These are phyloP conservation scores for Sebastes fasciatus DNA, from an alignment of 2,113 vertebrate genomes.

Conservation along the genomic window DNA sequence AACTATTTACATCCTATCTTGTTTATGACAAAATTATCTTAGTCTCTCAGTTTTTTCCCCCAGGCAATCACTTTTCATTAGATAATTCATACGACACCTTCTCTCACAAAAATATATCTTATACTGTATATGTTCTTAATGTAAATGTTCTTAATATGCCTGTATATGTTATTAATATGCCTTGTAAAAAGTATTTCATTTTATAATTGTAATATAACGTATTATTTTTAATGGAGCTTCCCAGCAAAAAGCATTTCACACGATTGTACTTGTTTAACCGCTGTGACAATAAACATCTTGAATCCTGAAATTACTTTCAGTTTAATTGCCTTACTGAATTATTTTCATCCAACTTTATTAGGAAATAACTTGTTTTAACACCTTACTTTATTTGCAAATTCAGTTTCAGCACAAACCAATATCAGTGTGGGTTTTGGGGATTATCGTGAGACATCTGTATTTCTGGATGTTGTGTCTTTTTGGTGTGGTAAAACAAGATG, in stretches of 20 bases:
- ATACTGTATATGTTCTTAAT: too few relatives aligned
- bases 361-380: not conserved
- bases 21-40: not conserved
- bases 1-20: not conserved
- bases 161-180: too few relatives aligned
- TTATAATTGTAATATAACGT: too few relatives aligned
- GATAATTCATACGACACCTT: too few relatives aligned
- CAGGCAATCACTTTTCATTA: too few relatives aligned
- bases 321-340: not conserved
- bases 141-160: too few relatives aligned
- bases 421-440: not conserved
- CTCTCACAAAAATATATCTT: too few relatives aligned
- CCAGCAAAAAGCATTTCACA: too few relatives aligned
- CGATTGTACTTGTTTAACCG: too few relatives aligned
- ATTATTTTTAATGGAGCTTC: too few relatives aligned
- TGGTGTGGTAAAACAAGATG: slow-evolving; percentile 38
- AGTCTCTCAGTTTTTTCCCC: not conserved
- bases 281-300: too few relatives aligned
- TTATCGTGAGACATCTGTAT: slow-evolving; percentile 1
- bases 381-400: not conserved
- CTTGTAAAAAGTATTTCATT: too few relatives aligned
- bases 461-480: slow-evolving; percentile 18
- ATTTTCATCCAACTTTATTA: not conserved
- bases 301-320: not conserved
- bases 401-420: slow-evolving; percentile 19